These are phyloP conservation scores for Halcyon malimbica DNA, from an alignment of 2,113 vertebrate genomes.

Conservation along the genomic window DNA sequence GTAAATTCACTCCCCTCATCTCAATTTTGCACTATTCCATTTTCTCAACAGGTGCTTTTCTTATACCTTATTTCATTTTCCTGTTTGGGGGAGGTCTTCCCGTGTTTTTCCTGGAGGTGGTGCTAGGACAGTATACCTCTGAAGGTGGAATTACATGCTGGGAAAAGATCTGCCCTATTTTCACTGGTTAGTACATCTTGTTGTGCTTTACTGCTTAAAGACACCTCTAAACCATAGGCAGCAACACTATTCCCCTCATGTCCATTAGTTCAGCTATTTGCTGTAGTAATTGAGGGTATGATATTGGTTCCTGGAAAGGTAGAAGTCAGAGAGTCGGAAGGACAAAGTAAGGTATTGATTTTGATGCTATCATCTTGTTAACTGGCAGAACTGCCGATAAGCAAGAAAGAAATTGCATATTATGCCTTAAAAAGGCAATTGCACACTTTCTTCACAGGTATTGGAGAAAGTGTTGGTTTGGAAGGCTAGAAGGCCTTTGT, in stretches of 20 bases:
- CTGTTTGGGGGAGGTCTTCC: slow-evolving; percentile 97
- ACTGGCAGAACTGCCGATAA: not conserved
- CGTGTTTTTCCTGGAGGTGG: slow-evolving; percentile 97
- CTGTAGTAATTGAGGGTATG: not conserved
- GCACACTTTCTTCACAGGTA: not conserved
- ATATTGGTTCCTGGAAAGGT: slow-evolving; percentile 27
- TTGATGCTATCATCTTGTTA: slow-evolving; percentile 16
- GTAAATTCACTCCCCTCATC: not conserved
- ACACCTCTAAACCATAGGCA: not conserved
- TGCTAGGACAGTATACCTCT: slow-evolving; percentile 96
- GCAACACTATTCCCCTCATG: not conserved
- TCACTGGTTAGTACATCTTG: slow-evolving; percentile 86
- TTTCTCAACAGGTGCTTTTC: slow-evolving; percentile 90
- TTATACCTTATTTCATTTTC: slow-evolving; percentile 99
- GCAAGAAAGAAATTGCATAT: not conserved
- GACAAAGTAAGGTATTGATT: slow-evolving; percentile 36
- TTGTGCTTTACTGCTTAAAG: not conserved
- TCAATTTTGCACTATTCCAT: not conserved
- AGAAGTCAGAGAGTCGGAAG: slow-evolving; percentile 40
- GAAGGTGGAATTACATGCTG: slow-evolving; percentile 99
- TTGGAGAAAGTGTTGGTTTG: not conserved
- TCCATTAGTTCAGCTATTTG: not conserved
- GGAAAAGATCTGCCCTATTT: slow-evolving; percentile 97
- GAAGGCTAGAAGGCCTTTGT: not conserved
- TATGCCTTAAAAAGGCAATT: not conserved